Base-by-base conservation (phyloP, 2,113 vertebrate genomes). In the Equus przewalskii region DNA sequence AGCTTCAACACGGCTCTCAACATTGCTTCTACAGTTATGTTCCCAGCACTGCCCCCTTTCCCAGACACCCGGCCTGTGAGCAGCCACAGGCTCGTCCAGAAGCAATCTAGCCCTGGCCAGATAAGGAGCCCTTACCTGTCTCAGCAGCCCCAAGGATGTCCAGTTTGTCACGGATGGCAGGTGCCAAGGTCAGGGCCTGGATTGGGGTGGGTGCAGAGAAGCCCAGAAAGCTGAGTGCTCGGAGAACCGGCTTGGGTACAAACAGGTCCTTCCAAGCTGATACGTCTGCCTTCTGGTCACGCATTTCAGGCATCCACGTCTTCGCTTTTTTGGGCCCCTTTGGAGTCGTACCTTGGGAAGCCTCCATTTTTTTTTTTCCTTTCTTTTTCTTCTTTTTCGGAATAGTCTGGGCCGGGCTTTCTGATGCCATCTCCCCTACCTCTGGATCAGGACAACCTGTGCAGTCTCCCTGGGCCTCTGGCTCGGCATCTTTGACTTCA, bases 71-170 rank as follows among this genome's bases (percentile, higher is more conserved):
- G 73, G 79, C 67, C 69, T 49, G 6, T 7, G 6, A 79, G 72
- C 65, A 76, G 67, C 73, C 51, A 58, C 9, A 54, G 58, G 70
- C 12, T 70, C 49, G 64, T 19, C 14, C 36, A 72, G 44, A 76
- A 82, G 54, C 54, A 72, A 65, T 60, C 33, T 70, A 13, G 4
- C 13, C 58, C 51, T 33, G 78, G 36, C 16, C 56, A 83, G 26
- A 16, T 6, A 65, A 62, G 46, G 56, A 97, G 46, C 30, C 26
- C 90, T 98, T 98, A 99, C 99, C 99, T 86, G 99, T 99, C 98
- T 99, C 99, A 36, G 99, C 99, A 70, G 99, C 99, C 28, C 99
- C 99, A 62, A 99, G 99, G 83, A 99, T 97, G 95, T 99, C 99
- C 99, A 99, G 98, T 1, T 97, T 99, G 97, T 99, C 99, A 97